phyloP scores from a whole-genome alignment of 2,113 vertebrate species.

The Petromus typicus region DNA sequence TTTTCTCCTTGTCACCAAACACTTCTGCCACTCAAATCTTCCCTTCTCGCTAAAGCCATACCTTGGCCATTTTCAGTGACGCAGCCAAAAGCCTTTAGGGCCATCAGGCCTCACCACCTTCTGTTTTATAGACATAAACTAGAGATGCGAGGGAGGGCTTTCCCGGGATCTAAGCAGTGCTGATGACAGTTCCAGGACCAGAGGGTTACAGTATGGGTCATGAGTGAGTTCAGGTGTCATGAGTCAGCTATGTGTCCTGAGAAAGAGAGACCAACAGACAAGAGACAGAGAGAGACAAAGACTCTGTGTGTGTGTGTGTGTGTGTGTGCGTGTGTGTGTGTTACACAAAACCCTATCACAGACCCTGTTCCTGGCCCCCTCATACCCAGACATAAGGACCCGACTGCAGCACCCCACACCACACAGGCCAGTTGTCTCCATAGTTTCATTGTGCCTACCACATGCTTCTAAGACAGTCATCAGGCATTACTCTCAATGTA shows the following conservation, averaged over 20 bases:
- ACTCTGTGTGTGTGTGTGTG: not conserved
- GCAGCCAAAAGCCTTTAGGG: not conserved
- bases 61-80: not conserved
- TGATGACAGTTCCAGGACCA: fast-evolving
- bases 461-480: not conserved
- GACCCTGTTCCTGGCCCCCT: not conserved
- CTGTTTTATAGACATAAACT: not conserved
- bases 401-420: not conserved
- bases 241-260: not conserved
- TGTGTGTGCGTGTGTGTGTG: not conserved
- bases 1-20: not conserved
- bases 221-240: not conserved
- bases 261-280: too few relatives aligned
- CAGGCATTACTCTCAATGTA: not conserved
- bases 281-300: too few relatives aligned
- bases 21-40: not conserved
- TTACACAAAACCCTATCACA: not conserved
- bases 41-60: not conserved
- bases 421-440: not conserved
- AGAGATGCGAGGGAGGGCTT: not conserved
- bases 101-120: fast-evolving
- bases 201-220: not conserved
- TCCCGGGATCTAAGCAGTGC: not conserved
- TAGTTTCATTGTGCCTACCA: not conserved
- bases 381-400: too few relatives aligned